phyloP scores from a whole-genome alignment of 1,140 invertebrate genomes.

The Campoletis sonorensis region DNA sequence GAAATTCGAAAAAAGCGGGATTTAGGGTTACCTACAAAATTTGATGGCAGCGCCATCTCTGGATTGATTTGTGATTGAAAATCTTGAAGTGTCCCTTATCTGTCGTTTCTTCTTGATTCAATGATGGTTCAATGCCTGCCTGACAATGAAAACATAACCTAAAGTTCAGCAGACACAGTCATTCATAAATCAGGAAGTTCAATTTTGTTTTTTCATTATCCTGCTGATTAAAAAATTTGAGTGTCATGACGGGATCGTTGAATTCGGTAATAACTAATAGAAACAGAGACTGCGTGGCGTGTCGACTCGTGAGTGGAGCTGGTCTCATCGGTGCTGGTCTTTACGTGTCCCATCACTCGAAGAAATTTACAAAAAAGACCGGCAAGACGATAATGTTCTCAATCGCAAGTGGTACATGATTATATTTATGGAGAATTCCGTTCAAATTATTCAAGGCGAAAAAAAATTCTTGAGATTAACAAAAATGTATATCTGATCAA shows the following conservation, averaged over 20 bases:
- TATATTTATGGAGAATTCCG: background rate
- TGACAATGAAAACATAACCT: conserved; percentile 24
- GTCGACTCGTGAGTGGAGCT: conserved; percentile 69
- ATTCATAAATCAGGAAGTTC: background rate
- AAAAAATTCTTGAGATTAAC: background rate
- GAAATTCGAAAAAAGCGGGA: too few relatives aligned
- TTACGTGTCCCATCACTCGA: conserved; percentile 69
- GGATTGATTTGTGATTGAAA: background rate
- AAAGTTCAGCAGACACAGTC: background rate
- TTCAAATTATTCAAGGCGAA: too few relatives aligned
- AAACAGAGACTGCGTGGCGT: conserved; percentile 68
- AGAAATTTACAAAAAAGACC: conserved; percentile 60
- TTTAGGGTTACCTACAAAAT: background rate
- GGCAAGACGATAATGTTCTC: conserved; percentile 64
- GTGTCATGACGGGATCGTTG: conserved; percentile 49
- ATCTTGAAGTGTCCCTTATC: background rate
- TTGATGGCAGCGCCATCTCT: background rate
- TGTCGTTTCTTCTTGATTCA: too few relatives aligned
- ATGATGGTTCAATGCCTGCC: background rate
- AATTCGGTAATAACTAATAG: conserved; percentile 61
- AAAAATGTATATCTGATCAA: conserved; percentile 42
- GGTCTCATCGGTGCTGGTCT: conserved; percentile 71
- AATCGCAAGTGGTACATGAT: conserved; percentile 62
- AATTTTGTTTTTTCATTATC: background rate
- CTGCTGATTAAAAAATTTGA: background rate